Evolutionary conservation across 2,113 vertebrate species (phyloP).

Genomic region (Platycercus adscitus): DNA sequence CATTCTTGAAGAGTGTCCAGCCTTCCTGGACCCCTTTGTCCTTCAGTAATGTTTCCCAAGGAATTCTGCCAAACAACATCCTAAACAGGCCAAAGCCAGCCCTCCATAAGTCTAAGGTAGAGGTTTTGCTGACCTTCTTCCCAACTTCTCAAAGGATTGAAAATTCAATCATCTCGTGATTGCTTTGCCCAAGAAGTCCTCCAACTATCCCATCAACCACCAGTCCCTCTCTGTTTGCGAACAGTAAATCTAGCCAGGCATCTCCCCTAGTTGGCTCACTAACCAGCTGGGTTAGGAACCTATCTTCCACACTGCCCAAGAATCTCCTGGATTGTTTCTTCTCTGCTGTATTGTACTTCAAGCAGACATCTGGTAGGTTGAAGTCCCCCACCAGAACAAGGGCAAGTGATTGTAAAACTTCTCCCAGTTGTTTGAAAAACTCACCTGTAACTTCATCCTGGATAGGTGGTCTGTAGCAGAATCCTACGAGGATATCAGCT

Average conservation of each 20-base stretch:
- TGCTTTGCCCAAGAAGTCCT: not conserved
- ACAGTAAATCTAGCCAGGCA: not conserved
- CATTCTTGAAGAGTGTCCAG: not conserved
- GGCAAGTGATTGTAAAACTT: not conserved
- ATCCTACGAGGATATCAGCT: not conserved
- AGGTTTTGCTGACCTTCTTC: not conserved
- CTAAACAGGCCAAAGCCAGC: not conserved
- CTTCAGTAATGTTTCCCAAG: not conserved
- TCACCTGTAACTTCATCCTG: not conserved
- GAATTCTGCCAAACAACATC: not conserved
- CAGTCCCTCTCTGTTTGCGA: not conserved
- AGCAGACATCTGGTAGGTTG: not conserved
- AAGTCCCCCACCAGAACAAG: not conserved
- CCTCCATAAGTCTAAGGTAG: not conserved
- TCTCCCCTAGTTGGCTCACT: not conserved
- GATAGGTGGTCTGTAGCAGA: not conserved
- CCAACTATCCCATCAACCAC: not conserved
- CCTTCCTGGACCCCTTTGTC: not conserved
- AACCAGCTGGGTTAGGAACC: not conserved
- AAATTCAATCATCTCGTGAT: not conserved
- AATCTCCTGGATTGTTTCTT: not conserved
- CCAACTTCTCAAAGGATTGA: not conserved
- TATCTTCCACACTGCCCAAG: not conserved
- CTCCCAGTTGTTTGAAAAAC: not conserved
- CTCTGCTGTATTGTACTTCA: not conserved